These are phyloP conservation scores for Platanista minor DNA, from an alignment of 2,113 vertebrate species.

Conservation along the genomic window DNA sequence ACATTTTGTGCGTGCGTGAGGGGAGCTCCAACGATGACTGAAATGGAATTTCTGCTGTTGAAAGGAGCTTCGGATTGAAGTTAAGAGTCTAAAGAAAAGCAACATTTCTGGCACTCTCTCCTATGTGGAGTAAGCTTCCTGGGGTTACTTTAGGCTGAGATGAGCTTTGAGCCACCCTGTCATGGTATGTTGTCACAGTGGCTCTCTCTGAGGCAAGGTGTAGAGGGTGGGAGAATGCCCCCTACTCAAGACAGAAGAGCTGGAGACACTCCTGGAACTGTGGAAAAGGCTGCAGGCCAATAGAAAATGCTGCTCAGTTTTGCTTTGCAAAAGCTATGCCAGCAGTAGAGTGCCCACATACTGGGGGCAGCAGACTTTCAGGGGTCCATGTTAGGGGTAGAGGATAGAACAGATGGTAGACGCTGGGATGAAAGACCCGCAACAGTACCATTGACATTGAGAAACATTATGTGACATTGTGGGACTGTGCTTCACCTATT, in stretches of 20 bases:
- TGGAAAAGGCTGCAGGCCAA: background rate
- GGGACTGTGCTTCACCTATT: background rate
- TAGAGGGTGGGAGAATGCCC: background rate
- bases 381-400: background rate
- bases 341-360: background rate
- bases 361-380: background rate
- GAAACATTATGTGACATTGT: background rate
- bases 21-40: no score
- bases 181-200: background rate
- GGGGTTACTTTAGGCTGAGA: background rate
- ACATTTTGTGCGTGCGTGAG: background rate
- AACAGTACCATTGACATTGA: background rate
- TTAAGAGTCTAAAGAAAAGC: background rate
- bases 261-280: background rate
- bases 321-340: background rate
- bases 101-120: background rate
- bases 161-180: background rate
- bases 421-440: background rate
- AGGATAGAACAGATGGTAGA: background rate
- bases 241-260: background rate
- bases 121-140: background rate
- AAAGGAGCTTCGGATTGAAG: background rate
- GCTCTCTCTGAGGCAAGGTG: background rate
- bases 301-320: background rate
- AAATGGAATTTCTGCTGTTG: background rate